These are phyloP conservation scores for Cygnus atratus DNA, from an alignment of 2,113 vertebrate species.

Conservation along the genomic window DNA sequence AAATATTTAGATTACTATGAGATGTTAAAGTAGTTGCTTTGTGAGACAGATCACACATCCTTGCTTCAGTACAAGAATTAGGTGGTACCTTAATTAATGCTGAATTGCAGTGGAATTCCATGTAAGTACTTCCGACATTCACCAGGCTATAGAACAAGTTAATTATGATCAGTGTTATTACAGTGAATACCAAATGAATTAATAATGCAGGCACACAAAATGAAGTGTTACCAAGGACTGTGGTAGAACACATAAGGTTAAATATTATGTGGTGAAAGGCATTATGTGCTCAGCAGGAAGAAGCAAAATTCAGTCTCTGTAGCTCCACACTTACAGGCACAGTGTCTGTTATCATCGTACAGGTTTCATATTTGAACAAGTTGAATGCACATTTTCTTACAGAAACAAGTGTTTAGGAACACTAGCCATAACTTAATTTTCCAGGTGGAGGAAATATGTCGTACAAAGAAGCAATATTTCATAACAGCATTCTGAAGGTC, in stretches of 20 bases:
- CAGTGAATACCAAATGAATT: conserved; percentile 73
- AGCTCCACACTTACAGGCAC: neutral
- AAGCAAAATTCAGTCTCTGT: conserved; percentile 11
- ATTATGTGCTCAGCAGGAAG: conserved; percentile 40
- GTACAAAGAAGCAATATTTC: neutral
- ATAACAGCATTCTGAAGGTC: neutral
- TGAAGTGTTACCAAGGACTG: conserved; percentile 62
- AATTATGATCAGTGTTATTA: conserved; percentile 73
- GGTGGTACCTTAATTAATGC: conserved; percentile 71
- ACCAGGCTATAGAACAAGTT: conserved; percentile 71
- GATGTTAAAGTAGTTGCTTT: conserved; percentile 38
- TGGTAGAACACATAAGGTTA: conserved; percentile 53
- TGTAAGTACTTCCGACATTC: conserved; percentile 60
- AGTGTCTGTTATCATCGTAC: neutral
- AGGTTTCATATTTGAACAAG: neutral
- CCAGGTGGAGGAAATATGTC: neutral
- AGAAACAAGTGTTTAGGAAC: neutral
- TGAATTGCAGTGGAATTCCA: conserved; percentile 66
- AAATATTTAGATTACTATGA: conserved; percentile 41
- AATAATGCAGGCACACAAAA: conserved; percentile 68
- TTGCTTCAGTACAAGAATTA: conserved; percentile 67
- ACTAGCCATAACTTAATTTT: conserved; percentile 24
- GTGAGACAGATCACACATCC: conserved; percentile 19
- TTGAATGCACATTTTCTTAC: neutral
- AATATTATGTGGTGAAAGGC: conserved; percentile 63